Evolutionary conservation across 2,888 invertebrate species (phyloP).

Genomic region (Bursaphelenchus okinawaensis): DNA sequence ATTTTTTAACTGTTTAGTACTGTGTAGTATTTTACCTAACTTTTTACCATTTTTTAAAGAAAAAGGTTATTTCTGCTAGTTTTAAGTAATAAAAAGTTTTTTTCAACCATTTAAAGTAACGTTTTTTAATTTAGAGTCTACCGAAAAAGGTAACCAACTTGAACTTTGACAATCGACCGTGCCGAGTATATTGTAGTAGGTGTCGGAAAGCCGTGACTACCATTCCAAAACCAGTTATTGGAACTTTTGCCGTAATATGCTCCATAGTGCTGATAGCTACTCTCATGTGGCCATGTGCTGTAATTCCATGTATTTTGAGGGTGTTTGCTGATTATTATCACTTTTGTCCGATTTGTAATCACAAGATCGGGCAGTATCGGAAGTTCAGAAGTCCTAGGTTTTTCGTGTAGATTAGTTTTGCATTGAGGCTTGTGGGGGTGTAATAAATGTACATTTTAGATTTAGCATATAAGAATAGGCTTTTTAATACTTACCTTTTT

Average conservation of each 20-base stretch:
- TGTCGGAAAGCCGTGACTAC: slow-evolving; percentile 50
- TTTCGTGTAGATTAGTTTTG: background rate
- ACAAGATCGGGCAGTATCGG: slow-evolving; percentile 42
- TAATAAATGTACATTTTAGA: no score
- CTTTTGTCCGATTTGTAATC: slow-evolving; percentile 46
- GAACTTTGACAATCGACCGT: slow-evolving; percentile 37
- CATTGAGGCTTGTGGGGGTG: no score
- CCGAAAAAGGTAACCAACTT: no score
- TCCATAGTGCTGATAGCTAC: slow-evolving; percentile 35
- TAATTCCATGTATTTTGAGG: slow-evolving; percentile 45
- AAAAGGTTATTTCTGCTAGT: no score
- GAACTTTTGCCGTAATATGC: slow-evolving; percentile 43
- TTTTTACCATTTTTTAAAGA: no score
- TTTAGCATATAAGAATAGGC: no score
- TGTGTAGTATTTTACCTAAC: no score
- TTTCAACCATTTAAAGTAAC: no score
- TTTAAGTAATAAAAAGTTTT: no score
- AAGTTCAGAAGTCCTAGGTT: background rate
- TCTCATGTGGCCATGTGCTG: slow-evolving; percentile 50
- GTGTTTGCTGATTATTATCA: slow-evolving; percentile 48
- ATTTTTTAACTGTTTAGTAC: no score
- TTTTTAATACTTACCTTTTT: no score
- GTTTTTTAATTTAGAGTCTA: no score
- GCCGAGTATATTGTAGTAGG: slow-evolving; percentile 42
- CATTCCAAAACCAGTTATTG: slow-evolving; percentile 39